Evolutionary conservation across 1,140 invertebrate species (phyloP).

Genomic region (Ceratosolen solmsi): DNA sequence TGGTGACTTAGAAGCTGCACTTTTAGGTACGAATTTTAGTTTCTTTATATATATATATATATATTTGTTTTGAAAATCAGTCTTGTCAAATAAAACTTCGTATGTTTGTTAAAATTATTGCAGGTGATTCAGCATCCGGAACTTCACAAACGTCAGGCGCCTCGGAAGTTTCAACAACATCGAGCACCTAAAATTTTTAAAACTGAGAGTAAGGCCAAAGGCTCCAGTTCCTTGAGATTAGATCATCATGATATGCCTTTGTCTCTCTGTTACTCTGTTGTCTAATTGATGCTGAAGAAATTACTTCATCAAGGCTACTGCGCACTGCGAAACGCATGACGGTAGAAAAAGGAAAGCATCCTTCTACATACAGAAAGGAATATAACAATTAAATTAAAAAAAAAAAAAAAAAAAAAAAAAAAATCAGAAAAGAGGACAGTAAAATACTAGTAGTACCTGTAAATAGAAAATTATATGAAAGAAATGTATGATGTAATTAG

Average conservation of each 20-base stretch:
- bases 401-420: constrained; percentile 18
- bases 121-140: constrained; percentile 65
- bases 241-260: constrained; percentile 53
- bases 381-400: constrained; percentile 12
- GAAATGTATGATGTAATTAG: constrained; percentile 70
- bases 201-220: constrained; percentile 55
- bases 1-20: constrained; percentile 86
- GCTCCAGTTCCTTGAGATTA: constrained; percentile 68
- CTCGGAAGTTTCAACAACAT: constrained; percentile 64
- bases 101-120: background rate
- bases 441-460: constrained; percentile 72
- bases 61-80: background rate
- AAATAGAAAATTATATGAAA: constrained; percentile 70
- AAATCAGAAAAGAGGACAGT: constrained; percentile 39
- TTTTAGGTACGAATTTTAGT: constrained; percentile 69
- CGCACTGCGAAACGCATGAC: background rate
- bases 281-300: constrained; percentile 47
- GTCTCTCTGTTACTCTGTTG: constrained; percentile 36
- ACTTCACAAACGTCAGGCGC: constrained; percentile 62
- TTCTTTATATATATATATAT: constrained; percentile 37
- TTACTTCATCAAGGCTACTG: constrained; percentile 40
- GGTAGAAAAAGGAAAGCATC: constrained; percentile 16
- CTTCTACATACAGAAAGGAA: constrained; percentile 9
- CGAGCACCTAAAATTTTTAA: constrained; percentile 53
- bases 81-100: background rate